These are phyloP conservation scores for Alethe castanea DNA, from an alignment of 2,113 vertebrate species.

Conservation along the genomic window DNA sequence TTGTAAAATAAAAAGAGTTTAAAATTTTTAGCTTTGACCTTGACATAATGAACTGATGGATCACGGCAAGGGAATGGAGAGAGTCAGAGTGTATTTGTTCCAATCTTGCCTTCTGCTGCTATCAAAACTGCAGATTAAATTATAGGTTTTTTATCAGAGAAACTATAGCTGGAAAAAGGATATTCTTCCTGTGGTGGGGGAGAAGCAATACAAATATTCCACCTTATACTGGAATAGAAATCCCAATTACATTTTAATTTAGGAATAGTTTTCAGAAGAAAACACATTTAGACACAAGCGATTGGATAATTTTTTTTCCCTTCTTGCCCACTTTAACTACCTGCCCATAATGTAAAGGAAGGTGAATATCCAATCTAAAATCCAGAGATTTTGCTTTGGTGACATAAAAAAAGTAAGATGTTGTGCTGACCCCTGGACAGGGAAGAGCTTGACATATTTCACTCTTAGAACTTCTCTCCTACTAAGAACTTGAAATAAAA, in stretches of 20 bases:
- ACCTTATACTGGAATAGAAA: background rate
- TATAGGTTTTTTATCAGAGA: background rate
- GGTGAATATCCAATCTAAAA: background rate
- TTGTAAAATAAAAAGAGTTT: background rate
- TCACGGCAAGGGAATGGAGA: background rate
- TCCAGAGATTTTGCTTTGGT: background rate
- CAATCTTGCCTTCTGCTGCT: background rate
- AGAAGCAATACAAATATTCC: background rate
- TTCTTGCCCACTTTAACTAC: background rate
- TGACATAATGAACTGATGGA: conserved; percentile 19
- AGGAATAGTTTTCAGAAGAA: background rate
- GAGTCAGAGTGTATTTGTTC: background rate
- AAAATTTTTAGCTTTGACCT: conserved; percentile 30
- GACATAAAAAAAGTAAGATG: background rate
- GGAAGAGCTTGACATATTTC: background rate
- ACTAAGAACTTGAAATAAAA: background rate
- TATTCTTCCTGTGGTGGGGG: background rate
- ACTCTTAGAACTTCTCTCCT: background rate
- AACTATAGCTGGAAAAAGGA: background rate
- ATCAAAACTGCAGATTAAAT: background rate
- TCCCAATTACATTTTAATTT: background rate
- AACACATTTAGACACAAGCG: background rate
- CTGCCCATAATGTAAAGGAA: background rate
- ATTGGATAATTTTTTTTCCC: background rate
- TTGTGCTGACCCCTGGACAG: background rate